phyloP scores from a whole-genome alignment of 2,797 vertebrate genomes.

The Odontamblyopus lacepedii region DNA sequence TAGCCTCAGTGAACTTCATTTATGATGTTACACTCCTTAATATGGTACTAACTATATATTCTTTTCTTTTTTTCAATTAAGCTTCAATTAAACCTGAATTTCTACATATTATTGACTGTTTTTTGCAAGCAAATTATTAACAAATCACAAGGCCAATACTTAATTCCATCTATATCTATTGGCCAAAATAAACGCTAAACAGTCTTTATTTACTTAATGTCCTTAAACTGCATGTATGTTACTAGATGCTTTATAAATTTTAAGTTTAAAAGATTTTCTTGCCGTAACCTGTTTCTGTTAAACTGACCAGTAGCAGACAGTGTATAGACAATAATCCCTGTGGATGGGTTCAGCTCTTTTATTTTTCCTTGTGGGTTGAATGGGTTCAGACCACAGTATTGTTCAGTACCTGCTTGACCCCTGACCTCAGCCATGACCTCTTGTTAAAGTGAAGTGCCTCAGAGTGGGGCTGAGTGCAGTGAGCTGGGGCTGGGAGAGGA shows the following conservation, averaged over 20 bases:
- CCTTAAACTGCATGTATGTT: background rate
- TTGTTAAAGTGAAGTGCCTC: background rate
- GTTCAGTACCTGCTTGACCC: background rate
- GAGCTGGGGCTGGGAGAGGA: background rate
- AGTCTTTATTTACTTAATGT: background rate
- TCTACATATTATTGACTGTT: too few relatives aligned
- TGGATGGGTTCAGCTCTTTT: background rate
- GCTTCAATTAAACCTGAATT: too few relatives aligned
- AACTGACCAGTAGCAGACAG: background rate
- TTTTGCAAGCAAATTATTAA: too few relatives aligned
- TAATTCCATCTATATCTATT: too few relatives aligned
- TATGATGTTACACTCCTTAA: too few relatives aligned
- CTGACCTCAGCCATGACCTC: background rate
- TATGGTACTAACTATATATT: too few relatives aligned
- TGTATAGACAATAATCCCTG: background rate
- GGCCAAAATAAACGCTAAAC: background rate
- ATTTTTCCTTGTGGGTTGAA: background rate
- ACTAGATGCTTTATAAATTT: background rate
- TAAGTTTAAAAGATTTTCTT: background rate
- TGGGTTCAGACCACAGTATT: background rate
- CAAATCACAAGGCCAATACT: too few relatives aligned
- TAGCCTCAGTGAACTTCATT: too few relatives aligned
- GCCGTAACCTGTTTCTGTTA: background rate
- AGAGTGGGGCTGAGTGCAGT: background rate
- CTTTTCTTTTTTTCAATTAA: too few relatives aligned